A percentile compares a stretch with the other conserved stretches of the same genome.
These are phyloP conservation scores for Flexamia atlantica DNA, from an alignment of 2,888 invertebrate genomes.

Conservation along the genomic window DNA sequence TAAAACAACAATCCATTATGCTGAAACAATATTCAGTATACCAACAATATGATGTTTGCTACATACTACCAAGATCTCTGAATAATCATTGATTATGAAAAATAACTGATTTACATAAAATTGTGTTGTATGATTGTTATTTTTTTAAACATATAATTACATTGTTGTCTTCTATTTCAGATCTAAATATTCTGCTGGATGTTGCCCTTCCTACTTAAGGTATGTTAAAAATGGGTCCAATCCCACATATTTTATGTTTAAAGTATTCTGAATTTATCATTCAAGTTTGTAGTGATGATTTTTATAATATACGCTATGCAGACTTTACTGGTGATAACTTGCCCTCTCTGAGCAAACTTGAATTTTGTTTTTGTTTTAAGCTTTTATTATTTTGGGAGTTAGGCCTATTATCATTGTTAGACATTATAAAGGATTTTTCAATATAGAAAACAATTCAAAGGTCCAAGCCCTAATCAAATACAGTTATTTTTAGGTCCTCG, in stretches of 20 bases:
- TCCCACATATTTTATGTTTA: too few relatives aligned
- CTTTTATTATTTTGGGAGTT: too few relatives aligned
- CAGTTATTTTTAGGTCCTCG: too few relatives aligned
- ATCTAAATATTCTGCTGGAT: not conserved
- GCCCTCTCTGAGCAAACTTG: slow-evolving; percentile 58
- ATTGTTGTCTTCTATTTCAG: not conserved
- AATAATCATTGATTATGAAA: slow-evolving; percentile 34
- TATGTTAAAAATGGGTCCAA: not conserved
- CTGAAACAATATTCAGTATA: too few relatives aligned
- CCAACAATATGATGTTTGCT: slow-evolving; percentile 46
- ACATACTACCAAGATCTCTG: slow-evolving; percentile 59
- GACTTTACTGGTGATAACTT: slow-evolving; percentile 40
- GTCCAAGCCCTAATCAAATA: too few relatives aligned
- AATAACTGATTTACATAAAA: slow-evolving; percentile 20
- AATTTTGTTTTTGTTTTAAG: not conserved
- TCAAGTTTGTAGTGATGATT: slow-evolving; percentile 54
- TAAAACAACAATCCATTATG: too few relatives aligned
- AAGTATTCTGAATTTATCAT: too few relatives aligned
- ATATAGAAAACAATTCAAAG: too few relatives aligned
- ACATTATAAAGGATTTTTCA: too few relatives aligned
- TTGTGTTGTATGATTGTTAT: not conserved
- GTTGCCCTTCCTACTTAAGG: not conserved
- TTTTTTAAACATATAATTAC: too few relatives aligned
- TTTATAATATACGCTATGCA: slow-evolving; percentile 53
- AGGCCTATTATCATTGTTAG: too few relatives aligned